Evolutionary conservation across 2,888 invertebrate genomes (phyloP).

Genomic region (Cancer borealis): DNA sequence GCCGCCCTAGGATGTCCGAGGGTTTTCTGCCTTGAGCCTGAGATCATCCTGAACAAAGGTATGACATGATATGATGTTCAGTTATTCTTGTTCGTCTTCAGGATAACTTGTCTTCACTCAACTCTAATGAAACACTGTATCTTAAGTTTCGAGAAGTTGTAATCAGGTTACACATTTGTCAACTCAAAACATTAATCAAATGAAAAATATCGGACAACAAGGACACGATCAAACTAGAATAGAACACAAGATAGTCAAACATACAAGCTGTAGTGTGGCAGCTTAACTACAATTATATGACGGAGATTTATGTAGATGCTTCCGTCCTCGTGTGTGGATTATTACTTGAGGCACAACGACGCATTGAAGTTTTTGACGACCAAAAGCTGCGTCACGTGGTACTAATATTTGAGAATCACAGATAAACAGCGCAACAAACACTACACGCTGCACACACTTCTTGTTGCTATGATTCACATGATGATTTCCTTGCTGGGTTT

Average conservation of each 20-base stretch:
- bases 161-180: too few relatives aligned
- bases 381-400: slow-evolving; percentile 11
- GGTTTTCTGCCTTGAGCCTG: background rate
- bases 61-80: background rate
- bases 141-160: too few relatives aligned
- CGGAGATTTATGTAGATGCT: too few relatives aligned
- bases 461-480: background rate
- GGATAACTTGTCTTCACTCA: background rate
- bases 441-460: background rate
- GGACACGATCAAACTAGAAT: background rate
- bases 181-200: too few relatives aligned
- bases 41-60: background rate
- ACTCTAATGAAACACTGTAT: background rate
- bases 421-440: background rate
- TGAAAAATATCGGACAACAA: background rate
- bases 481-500: background rate
- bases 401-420: background rate
- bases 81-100: background rate
- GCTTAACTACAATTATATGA: background rate
- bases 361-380: background rate
- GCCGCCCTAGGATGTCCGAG: slow-evolving; percentile 10
- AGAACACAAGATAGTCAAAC: background rate
- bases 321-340: background rate
- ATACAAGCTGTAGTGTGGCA: background rate
- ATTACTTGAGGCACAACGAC: background rate